Evolutionary conservation across 2,797 vertebrate genomes (phyloP).

Genomic region (Onychomys arenicola): DNA sequence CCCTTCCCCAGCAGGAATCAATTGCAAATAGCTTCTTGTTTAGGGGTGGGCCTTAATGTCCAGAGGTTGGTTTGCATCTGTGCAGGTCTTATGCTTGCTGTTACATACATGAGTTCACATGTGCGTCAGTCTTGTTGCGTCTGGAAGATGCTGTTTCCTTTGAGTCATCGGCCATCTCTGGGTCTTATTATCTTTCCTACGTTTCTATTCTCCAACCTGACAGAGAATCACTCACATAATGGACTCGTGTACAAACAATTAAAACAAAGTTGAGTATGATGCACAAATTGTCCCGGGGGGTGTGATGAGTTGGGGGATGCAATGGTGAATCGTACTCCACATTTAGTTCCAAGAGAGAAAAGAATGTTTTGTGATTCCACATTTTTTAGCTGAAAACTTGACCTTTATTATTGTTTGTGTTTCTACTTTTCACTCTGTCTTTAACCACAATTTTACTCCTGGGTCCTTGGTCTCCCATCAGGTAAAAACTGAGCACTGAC

Average conservation of each 20-base stretch:
- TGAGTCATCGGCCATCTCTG: background rate
- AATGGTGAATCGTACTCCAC: background rate
- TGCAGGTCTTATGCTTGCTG: background rate
- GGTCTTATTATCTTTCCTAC: background rate
- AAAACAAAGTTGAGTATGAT: background rate
- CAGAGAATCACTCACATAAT: background rate
- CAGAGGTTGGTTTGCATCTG: background rate
- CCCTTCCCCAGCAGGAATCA: background rate
- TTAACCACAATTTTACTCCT: background rate
- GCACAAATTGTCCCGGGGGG: background rate
- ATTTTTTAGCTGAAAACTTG: background rate
- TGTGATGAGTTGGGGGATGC: accelerated
- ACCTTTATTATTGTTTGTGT: background rate
- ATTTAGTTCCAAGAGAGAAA: constrained; percentile 1
- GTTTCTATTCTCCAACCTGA: background rate
- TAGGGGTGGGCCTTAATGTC: too few species aligned
- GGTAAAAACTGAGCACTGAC: background rate
- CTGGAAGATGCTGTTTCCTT: background rate
- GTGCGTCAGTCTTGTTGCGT: background rate
- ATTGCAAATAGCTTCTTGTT: too few species aligned
- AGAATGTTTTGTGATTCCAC: background rate
- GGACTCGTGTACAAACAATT: background rate
- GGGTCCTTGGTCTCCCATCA: too few species aligned
- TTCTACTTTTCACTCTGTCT: background rate
- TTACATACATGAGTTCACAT: background rate